Evolutionary conservation across 1,140 invertebrate genomes (phyloP).

Genomic region (Stegodyphus mimosarum): DNA sequence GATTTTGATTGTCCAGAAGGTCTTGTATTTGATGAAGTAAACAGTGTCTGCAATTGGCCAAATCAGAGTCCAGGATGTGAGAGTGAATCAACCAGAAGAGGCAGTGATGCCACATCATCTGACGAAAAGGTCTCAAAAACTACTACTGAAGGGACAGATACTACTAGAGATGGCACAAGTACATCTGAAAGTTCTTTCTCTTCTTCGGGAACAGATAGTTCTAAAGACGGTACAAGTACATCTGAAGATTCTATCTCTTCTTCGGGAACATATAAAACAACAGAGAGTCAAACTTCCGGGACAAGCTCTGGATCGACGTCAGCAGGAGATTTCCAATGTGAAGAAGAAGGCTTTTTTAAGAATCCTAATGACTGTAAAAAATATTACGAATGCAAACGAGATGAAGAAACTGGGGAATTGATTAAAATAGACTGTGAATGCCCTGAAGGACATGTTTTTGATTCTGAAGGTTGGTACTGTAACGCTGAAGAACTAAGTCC

Average conservation of each 20-base stretch:
- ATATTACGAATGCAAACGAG: conserved; percentile 66
- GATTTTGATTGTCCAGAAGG: conserved; percentile 67
- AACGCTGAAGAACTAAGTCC: conserved; percentile 72
- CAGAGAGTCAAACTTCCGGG: background rate
- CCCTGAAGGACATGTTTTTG: conserved; percentile 67
- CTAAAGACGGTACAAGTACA: background rate
- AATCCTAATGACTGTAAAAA: conserved; percentile 63
- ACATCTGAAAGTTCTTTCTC: background rate
- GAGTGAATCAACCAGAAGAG: conserved; percentile 67
- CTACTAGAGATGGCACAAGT: background rate
- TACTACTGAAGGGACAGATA: background rate
- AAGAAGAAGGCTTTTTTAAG: conserved; percentile 62
- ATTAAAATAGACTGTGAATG: conserved; percentile 70
- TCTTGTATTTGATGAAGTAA: conserved; percentile 68
- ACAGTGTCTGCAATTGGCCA: conserved; percentile 65
- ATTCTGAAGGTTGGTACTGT: conserved; percentile 65
- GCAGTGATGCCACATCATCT: conserved; percentile 66
- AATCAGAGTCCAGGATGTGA: conserved; percentile 49
- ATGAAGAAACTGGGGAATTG: conserved; percentile 71
- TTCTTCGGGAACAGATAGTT: background rate
- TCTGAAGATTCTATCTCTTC: background rate
- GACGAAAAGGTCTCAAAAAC: background rate
- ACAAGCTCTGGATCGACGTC: conserved; percentile 5
- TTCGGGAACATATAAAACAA: background rate
- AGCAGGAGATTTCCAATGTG: conserved; percentile 46